Evolutionary conservation across 2,113 vertebrate species (phyloP), one percentile per base, ranked within the genome.

Genomic region (Solenodon paradoxus): DNA sequence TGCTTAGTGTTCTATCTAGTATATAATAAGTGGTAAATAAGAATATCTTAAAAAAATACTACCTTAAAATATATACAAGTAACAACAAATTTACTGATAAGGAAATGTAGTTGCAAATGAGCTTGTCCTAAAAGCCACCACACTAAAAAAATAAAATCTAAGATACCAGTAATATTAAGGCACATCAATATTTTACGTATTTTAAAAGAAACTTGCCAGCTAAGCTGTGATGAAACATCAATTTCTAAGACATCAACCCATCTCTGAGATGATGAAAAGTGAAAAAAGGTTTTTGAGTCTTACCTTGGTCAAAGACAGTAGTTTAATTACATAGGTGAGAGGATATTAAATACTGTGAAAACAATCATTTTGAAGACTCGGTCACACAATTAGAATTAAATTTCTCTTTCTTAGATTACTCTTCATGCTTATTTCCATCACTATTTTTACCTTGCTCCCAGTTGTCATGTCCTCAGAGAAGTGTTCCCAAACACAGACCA

Each of bases 321-420:
- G 42, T 82, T 90, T 87, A 87, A 59, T 45, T 53, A 88, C 26
- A 77, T 1, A 89, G 55, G 38, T 82, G 51, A 84, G 72, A 92
- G 38, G 71, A 13, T 83, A 91, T 74, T 84, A 85, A 88, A 61
- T 35, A 61, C 13, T 57, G 84, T 15, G 38, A 88, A 86, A 92
- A 79, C 57, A 83, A 92, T 51, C 55, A 93, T 63, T 93, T 9
- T 96, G 45, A 85, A 93, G 42, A 95, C 45, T 63, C 90, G 38
- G n/a, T 64, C 63, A 66, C 28, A 86, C 32, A 71, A 78, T 92
- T 59, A 83, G 68, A 86, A 89, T 59, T 83, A 49, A 32, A 92
- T 17, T 57, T 45, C 40, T 81, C 20, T 85, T 92, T 53, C 53
- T 83, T 61, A 68, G 30, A 83, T 24, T 71, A 81, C 15, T 90